Percentiles rank a stretch among this genome's conserved stretches.
These are phyloP conservation scores for Neopelma chrysocephalum DNA, from an alignment of 2,797 vertebrate genomes.

Conservation along the genomic window DNA sequence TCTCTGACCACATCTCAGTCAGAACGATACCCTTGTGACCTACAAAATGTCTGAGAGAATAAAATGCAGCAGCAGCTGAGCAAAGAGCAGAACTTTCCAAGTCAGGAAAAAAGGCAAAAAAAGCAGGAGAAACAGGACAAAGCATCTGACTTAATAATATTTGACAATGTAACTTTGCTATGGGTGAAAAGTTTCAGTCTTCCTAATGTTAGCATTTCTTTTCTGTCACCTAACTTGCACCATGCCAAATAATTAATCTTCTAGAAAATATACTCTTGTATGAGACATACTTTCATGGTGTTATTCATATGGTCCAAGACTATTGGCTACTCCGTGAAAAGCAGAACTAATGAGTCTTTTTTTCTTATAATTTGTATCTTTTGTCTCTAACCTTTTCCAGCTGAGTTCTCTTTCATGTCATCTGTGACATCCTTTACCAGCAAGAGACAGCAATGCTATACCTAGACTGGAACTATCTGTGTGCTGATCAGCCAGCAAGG, in stretches of 20 bases:
- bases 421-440: conserved; percentile 9
- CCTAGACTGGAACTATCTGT: neutral
- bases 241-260: conserved; percentile 19
- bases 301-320: neutral
- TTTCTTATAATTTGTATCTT: neutral
- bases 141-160: conserved; percentile 27
- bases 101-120: conserved; percentile 14
- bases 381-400: conserved; percentile 40
- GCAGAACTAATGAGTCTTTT: neutral
- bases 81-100: conserved; percentile 56
- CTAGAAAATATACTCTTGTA: neutral
- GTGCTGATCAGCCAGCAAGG: conserved; percentile 25
- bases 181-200: conserved; percentile 48
- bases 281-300: neutral
- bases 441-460: neutral
- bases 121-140: conserved; percentile 48
- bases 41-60: conserved; percentile 58
- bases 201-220: conserved; percentile 16
- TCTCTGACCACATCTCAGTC: conserved; percentile 47
- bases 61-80: conserved; percentile 53
- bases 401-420: conserved; percentile 25
- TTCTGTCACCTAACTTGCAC: neutral
- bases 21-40: conserved; percentile 50
- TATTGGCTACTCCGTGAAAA: neutral
- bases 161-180: conserved; percentile 45